Evolutionary conservation across 2,797 vertebrate species (phyloP).

Genomic region (Callimico goeldii): DNA sequence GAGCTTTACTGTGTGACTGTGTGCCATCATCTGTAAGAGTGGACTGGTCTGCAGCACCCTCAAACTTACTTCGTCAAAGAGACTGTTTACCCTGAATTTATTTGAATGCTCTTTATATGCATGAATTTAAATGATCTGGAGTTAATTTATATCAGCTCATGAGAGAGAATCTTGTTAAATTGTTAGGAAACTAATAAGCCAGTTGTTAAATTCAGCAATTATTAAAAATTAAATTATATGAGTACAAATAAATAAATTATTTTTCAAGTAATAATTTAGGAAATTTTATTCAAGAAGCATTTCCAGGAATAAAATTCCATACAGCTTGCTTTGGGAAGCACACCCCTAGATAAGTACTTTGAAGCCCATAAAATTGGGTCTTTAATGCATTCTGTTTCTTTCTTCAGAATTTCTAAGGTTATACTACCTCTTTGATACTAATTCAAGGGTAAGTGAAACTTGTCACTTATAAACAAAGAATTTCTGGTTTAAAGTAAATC

Average conservation of each 20-base stretch:
- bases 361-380: neutral
- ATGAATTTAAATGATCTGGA: neutral
- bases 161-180: neutral
- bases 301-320: neutral
- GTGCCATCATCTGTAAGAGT: neutral
- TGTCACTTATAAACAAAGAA: conserved; percentile 37
- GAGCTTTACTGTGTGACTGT: accelerated
- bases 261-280: neutral
- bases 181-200: neutral
- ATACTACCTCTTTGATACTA: neutral
- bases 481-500: conserved; percentile 15
- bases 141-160: neutral
- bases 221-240: neutral
- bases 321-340: neutral
- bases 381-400: neutral
- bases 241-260: neutral
- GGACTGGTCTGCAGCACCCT: neutral
- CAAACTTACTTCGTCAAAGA: neutral
- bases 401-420: neutral
- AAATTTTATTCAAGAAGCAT: neutral
- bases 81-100: neutral
- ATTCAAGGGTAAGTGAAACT: conserved; percentile 29
- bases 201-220: neutral
- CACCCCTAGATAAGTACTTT: neutral
- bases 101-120: neutral